Evolutionary conservation across 2,113 vertebrate genomes (phyloP).

Genomic region (Dipodomys spectabilis): DNA sequence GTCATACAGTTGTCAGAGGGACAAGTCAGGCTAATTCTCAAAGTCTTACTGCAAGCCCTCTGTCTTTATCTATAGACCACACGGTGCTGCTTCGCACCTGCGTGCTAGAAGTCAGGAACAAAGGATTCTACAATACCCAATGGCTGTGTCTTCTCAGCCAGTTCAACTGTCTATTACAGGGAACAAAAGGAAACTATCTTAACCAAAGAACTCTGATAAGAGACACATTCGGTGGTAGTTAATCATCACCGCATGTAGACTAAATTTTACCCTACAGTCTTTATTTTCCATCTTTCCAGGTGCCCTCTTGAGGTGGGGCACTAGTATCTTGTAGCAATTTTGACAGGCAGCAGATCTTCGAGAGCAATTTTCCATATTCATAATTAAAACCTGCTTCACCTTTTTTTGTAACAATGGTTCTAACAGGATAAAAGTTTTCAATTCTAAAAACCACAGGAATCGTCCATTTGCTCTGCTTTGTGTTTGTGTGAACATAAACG

Average conservation of each 20-base stretch:
- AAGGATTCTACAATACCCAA: neutral
- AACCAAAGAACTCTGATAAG: conserved; percentile 68
- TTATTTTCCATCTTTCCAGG: conserved; percentile 80
- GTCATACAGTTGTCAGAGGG: neutral
- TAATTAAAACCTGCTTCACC: conserved; percentile 71
- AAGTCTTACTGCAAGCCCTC: neutral
- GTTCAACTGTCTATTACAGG: neutral
- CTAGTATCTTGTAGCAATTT: conserved; percentile 75
- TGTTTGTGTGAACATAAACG: conserved; percentile 66
- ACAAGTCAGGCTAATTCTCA: neutral
- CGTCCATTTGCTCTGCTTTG: conserved; percentile 69
- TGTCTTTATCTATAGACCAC: neutral
- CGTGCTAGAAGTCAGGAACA: neutral
- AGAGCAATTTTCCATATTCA: conserved; percentile 70
- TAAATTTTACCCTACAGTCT: conserved; percentile 70
- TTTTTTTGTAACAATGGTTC: conserved; percentile 70
- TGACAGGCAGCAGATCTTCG: conserved; percentile 55
- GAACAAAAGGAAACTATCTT: conserved; percentile 8
- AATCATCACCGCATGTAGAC: conserved; percentile 75
- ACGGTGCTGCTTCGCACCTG: neutral
- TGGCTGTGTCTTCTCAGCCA: neutral
- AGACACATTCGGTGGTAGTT: conserved; percentile 67
- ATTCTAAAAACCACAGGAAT: conserved; percentile 69
- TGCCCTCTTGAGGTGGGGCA: conserved; percentile 65
- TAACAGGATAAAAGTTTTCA: conserved; percentile 74